phyloP scores from a whole-genome alignment of 92 coral and sea anemone genomes.

The Phymanthus crucifer region DNA sequence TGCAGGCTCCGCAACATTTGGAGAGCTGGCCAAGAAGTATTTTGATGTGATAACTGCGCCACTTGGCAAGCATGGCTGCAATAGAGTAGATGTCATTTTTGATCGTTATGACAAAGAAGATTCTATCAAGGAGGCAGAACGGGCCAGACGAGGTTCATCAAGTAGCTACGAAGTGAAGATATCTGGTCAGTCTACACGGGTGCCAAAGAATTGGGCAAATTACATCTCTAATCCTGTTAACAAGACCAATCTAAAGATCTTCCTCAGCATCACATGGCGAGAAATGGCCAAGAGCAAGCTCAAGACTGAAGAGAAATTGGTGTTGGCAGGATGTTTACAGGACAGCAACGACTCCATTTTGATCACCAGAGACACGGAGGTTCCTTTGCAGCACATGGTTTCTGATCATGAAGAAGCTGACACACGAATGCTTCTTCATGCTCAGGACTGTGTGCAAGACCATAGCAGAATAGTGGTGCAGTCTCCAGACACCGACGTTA shows the following conservation, averaged over 20 bases:
- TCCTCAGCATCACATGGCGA: neutral
- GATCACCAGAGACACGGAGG: neutral
- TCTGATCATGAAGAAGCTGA: slow-evolving; percentile 19
- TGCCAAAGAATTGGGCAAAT: slow-evolving; percentile 14
- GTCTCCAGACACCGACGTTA: slow-evolving; percentile 38
- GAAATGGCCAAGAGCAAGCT: neutral
- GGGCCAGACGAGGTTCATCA: slow-evolving; percentile 11
- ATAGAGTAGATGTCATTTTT: slow-evolving; percentile 29
- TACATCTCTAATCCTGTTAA: slow-evolving; percentile 20
- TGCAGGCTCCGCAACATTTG: slow-evolving; percentile 13
- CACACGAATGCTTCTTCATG: slow-evolving; percentile 21
- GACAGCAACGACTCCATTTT: slow-evolving; percentile 2
- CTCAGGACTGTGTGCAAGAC: slow-evolving; percentile 3
- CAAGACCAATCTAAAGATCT: neutral
- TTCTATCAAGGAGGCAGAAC: slow-evolving; percentile 28
- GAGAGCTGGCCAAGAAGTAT: slow-evolving; percentile 23
- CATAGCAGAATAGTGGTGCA: slow-evolving; percentile 33
- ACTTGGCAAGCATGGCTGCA: slow-evolving; percentile 12
- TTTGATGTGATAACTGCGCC: slow-evolving; percentile 3
- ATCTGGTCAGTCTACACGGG: neutral
- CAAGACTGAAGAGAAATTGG: neutral
- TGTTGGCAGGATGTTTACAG: slow-evolving; percentile 9
- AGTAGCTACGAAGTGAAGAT: slow-evolving; percentile 8
- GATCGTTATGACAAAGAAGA: slow-evolving; percentile 28
- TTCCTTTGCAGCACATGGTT: neutral